These are phyloP conservation scores for Pandemis heparana DNA, from an alignment of 2,888 invertebrate genomes.

Conservation along the genomic window DNA sequence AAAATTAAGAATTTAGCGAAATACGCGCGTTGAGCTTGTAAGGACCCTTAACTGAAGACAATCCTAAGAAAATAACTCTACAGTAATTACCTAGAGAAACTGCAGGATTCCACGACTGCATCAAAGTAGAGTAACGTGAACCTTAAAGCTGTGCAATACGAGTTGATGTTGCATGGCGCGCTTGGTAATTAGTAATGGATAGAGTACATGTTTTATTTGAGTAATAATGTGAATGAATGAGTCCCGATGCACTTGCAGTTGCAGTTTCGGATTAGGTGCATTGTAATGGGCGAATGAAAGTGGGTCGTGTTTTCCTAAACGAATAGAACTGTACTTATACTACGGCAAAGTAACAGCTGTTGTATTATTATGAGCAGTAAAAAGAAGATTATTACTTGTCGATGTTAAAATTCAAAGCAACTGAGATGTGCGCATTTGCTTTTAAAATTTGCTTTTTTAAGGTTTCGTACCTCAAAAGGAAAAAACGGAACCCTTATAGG, in stretches of 20 bases:
- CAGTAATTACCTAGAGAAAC: constrained; percentile 2
- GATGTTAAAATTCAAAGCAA: too few relatives aligned
- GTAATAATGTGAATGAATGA: neutral
- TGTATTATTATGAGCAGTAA: too few relatives aligned
- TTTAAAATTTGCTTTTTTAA: too few relatives aligned
- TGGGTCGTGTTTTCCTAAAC: neutral
- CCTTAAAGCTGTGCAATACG: neutral
- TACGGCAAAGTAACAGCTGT: too few relatives aligned
- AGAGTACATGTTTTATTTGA: constrained; percentile 3
- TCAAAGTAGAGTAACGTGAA: neutral
- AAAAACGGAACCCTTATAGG: too few relatives aligned
- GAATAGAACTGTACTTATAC: too few relatives aligned
- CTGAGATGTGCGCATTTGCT: too few relatives aligned
- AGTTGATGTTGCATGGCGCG: neutral
- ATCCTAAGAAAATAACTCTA: neutral
- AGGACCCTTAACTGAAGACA: neutral
- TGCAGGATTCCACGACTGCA: neutral
- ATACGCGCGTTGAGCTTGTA: too few relatives aligned
- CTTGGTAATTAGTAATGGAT: neutral
- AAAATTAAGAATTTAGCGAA: too few relatives aligned
- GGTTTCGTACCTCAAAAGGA: too few relatives aligned
- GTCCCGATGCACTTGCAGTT: neutral
- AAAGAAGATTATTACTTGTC: too few relatives aligned
- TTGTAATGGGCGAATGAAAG: neutral
- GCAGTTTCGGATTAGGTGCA: neutral